Base-by-base conservation (phyloP, 2,888 invertebrate species). In the Harmothoe impar region DNA sequence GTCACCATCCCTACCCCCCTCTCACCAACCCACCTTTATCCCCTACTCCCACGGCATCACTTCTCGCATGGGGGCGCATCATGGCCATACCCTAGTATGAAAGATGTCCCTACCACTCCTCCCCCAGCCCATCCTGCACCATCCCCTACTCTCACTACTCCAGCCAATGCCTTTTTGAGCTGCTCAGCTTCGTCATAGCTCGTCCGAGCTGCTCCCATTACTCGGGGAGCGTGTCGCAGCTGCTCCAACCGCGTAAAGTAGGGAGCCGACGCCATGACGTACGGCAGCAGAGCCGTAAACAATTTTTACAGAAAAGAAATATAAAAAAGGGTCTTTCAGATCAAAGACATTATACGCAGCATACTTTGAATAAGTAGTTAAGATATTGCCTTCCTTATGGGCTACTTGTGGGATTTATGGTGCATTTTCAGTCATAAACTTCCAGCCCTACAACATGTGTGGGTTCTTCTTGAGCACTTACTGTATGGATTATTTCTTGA, bases 291-390 rank as follows among this genome's bases (percentile, higher is more conserved):
- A n/a, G 23, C n/a, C 62, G n/a, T 62, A 62, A 62, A 62, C 62
- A 62, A 62, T n/a, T 62, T 43, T 43, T 43, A 43, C 43, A 43
- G 43, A 43, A 43, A 43, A 43, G 3, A 43, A 43, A 43, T 43
- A 10, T 7, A 43, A 43, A 62, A 62, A 62, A 62, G 23, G n/a
- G 3, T 62, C 62, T n/a, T 62, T n/a, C 62, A n/a, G 62, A 62
- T 62, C 62, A 62, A 62, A 62, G 62, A n/a, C 7, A 62, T 62
- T 62, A 62, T 62, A n/a, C 15, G 20, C 20, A 62, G n/a, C n/a
- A n/a, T 62, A n/a, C 62, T 62, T 62, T n/a, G 15, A 62, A 62
- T 62, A 62, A 62, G 62, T 62, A 62, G 23, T 62, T n/a, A 62
- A 62, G 3, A 15, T 43, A 43, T 43, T 43, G 43, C 43, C 43